Conservation (phyloP, 2,888 invertebrate species). For the Drosophila tanythrix region DNA sequence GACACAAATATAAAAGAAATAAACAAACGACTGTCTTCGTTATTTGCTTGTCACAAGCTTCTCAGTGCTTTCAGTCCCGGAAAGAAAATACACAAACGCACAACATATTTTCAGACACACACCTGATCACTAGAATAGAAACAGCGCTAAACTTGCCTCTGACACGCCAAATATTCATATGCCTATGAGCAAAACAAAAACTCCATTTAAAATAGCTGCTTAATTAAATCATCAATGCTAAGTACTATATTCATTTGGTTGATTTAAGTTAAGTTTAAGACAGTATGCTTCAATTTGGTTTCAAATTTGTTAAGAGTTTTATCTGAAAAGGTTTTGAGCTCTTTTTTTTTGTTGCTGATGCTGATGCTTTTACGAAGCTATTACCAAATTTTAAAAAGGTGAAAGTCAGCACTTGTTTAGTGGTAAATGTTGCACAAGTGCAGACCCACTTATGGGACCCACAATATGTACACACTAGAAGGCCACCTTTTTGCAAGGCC, state of each 20-base stretch:
- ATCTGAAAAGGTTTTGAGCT: neutral
- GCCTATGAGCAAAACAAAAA: neutral
- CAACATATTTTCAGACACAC: conserved; percentile 4
- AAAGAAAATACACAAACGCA: conserved; percentile 6
- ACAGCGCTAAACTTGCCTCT: neutral
- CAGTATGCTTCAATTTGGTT: neutral
- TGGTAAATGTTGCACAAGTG: conserved; percentile 1
- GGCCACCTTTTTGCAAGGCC: conserved; percentile 2
- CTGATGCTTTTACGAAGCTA: neutral
- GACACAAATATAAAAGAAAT: conserved; percentile 67
- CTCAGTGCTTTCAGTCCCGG: conserved; percentile 13
- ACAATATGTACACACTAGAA: neutral
- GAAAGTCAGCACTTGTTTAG: conserved; percentile 1
- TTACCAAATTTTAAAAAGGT: neutral
- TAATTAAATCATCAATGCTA: neutral
- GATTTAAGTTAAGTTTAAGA: neutral
- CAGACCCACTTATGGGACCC: conserved; percentile 1
- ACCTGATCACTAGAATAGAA: conserved; percentile 13
- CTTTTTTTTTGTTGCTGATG: neutral
- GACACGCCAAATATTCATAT: no score
- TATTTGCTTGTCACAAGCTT: conserved; percentile 52
- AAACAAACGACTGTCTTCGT: conserved; percentile 51
- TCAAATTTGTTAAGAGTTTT: neutral
- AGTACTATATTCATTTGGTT: no score
- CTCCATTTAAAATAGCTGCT: neutral